Percentiles rank a stretch among this genome's conserved stretches.
Conservation (phyloP, 2,113 vertebrate species). For the Falcunculus frontatus region DNA sequence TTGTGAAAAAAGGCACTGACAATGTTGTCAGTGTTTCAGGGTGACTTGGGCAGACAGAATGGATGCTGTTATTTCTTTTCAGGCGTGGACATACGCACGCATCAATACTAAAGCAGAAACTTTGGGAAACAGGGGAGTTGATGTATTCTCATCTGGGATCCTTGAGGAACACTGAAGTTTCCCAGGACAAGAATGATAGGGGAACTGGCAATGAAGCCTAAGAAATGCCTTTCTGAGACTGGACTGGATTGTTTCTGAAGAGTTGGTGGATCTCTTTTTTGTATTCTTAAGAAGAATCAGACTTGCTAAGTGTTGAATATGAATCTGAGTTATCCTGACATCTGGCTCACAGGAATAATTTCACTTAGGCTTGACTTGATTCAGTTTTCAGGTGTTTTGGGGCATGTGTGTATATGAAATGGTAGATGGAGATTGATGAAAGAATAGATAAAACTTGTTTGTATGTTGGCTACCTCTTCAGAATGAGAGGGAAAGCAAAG, state of each 20-base stretch:
- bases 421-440: background rate
- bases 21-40: background rate
- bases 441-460: background rate
- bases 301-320: background rate
- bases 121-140: too few relatives aligned
- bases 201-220: background rate
- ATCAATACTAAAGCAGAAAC: background rate
- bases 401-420: too few relatives aligned
- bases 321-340: background rate
- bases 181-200: background rate
- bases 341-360: background rate
- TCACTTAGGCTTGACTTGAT: background rate
- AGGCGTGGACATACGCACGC: fast-evolving
- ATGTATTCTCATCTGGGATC: background rate
- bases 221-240: background rate
- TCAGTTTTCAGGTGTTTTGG: background rate
- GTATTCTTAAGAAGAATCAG: background rate
- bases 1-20: background rate
- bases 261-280: background rate
- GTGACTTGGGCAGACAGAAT: background rate
- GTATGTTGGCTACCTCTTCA: background rate
- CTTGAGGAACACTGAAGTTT: background rate
- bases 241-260: background rate
- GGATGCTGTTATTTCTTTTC: background rate
- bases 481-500: background rate